Conservation (phyloP, 2,888 invertebrate genomes). For the Parelbella ahira region DNA sequence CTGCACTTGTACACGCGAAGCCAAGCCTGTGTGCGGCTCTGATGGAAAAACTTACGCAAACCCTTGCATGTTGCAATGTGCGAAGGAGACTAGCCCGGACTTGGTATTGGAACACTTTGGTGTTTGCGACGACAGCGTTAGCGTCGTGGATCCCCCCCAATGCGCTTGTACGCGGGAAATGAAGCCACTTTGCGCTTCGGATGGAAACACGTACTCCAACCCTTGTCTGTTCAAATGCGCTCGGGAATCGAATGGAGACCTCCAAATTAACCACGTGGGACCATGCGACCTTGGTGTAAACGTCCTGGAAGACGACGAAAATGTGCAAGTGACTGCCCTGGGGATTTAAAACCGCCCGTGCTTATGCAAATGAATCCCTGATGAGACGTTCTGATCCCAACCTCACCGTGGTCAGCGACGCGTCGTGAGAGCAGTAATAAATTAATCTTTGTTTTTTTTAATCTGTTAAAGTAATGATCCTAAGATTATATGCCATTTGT, state of each 20-base stretch:
- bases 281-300: too few relatives aligned
- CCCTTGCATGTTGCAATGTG: constrained; percentile 8
- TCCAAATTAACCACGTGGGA: too few relatives aligned
- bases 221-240: constrained; percentile 37
- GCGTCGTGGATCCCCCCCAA: constrained; percentile 7
- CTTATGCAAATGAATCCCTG: too few relatives aligned
- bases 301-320: too few relatives aligned
- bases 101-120: neutral
- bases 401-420: too few relatives aligned
- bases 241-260: too few relatives aligned
- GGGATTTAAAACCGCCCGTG: too few relatives aligned
- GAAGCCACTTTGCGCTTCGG: constrained; percentile 42
- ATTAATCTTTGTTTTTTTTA: too few relatives aligned
- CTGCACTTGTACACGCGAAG: neutral
- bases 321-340: too few relatives aligned
- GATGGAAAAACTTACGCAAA: constrained; percentile 15
- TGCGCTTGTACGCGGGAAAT: constrained; percentile 27
- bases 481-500: neutral
- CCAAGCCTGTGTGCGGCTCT: constrained; percentile 2
- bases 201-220: constrained; percentile 37
- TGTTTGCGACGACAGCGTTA: constrained; percentile 16
- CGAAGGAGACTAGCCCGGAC: neutral
- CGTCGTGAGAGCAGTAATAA: constrained; percentile 39
- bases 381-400: too few relatives aligned
- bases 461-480: too few relatives aligned